phyloP scores from a whole-genome alignment of 2,888 invertebrate species.

The Cenopis cana region DNA sequence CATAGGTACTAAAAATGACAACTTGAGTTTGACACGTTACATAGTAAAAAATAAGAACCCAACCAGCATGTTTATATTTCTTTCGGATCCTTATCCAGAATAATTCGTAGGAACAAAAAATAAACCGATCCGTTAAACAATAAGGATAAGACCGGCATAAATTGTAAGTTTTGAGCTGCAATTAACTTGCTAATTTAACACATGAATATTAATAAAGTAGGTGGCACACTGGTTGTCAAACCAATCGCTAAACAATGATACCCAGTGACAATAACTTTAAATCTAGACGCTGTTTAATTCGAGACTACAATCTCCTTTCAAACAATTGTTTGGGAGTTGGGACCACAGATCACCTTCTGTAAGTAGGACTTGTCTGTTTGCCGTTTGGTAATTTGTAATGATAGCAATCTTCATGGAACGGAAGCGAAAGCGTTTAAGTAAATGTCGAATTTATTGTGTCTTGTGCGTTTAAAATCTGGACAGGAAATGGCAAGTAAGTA shows the following conservation, averaged over 20 bases:
- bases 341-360: constrained; percentile 6
- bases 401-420: constrained; percentile 32
- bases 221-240: background rate
- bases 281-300: constrained; percentile 11
- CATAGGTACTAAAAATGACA: too few species aligned
- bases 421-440: constrained; percentile 32
- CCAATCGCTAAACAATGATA: background rate
- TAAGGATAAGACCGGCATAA: background rate
- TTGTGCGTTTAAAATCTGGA: constrained; percentile 31
- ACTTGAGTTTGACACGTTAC: too few species aligned
- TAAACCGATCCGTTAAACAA: background rate
- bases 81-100: too few species aligned
- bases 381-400: constrained; percentile 35
- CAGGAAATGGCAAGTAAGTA: constrained; percentile 33
- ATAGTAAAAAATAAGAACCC: too few species aligned
- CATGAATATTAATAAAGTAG: constrained; percentile 11
- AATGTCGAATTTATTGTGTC: constrained; percentile 35
- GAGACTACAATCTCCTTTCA: constrained; percentile 8
- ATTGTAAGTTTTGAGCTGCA: background rate
- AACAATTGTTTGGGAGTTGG: background rate
- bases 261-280: background rate
- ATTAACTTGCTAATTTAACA: background rate
- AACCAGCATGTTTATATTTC: too few species aligned
- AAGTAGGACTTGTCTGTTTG: constrained; percentile 15
- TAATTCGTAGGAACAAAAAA: too few species aligned